These are phyloP conservation scores for Brenthis hecate DNA, from an alignment of 2,888 invertebrate genomes.

Conservation along the genomic window DNA sequence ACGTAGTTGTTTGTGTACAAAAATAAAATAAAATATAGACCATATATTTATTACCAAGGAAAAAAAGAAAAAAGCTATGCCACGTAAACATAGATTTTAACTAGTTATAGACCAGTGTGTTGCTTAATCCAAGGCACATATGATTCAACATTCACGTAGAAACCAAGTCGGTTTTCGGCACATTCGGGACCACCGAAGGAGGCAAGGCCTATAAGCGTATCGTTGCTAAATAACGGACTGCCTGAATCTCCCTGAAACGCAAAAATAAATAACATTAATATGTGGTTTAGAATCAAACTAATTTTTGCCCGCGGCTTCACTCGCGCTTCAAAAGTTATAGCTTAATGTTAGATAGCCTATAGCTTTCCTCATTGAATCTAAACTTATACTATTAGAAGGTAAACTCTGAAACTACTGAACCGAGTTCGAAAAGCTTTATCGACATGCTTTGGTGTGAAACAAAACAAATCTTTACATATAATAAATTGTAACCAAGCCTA, in stretches of 20 bases:
- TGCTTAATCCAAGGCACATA: constrained; percentile 38
- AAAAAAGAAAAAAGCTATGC: neutral
- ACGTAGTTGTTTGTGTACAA: too few relatives aligned
- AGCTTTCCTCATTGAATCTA: too few relatives aligned
- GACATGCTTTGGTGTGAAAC: too few relatives aligned
- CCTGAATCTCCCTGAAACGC: constrained; percentile 46
- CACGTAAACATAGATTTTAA: neutral
- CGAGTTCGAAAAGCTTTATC: too few relatives aligned
- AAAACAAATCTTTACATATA: too few relatives aligned
- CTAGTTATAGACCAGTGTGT: constrained; percentile 32
- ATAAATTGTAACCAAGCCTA: too few relatives aligned
- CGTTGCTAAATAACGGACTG: constrained; percentile 38
- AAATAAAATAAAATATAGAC: too few relatives aligned
- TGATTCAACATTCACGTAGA: constrained; percentile 36
- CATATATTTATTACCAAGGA: neutral
- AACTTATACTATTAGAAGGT: too few relatives aligned
- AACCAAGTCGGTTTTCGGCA: constrained; percentile 22
- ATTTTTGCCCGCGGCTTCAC: too few relatives aligned
- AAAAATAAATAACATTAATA: constrained; percentile 5
- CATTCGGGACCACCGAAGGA: constrained; percentile 34
- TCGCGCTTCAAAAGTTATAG: too few relatives aligned
- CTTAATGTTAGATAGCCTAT: too few relatives aligned
- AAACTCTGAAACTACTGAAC: too few relatives aligned
- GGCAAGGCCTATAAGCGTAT: constrained; percentile 40
- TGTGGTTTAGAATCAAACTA: neutral